Evolutionary conservation across 2,113 vertebrate species (phyloP), one percentile per base, ranked within the genome.

Genomic region (Stigmatopora argus): DNA sequence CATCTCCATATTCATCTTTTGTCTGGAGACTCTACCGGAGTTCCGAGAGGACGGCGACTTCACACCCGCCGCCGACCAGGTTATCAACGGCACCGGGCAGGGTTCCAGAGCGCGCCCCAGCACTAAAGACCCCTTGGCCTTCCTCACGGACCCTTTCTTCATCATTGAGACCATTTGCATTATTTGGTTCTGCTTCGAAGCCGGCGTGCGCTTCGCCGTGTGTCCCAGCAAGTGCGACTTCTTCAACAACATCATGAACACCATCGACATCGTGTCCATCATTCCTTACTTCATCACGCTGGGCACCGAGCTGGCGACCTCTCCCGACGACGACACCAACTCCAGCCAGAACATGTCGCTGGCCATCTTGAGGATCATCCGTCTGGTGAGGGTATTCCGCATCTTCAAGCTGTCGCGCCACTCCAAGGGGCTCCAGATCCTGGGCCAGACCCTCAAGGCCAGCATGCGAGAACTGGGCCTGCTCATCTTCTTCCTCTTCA

Each of bases 401-500:
- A 98, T 99, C 88, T 97, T 98, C 86, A 99, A 98, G 78, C 92
- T 96, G 21, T 96, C 95, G 0, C 90, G 95, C 34, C 95, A 96
- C 81, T 96, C 95, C 19, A 97, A 95, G 68, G 95, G 94, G 5
- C 92, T 97, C 58, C 94, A 96, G 83, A 95, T 97, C 82, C 79
- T 97, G 69, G 95, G 95, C 4, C 94, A 94, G 86, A 97, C 95
- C 1, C 85, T 97, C 62, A 94, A 94, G 77, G 94, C 95, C 19
- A 95, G 94, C 63, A 92, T 97, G 95, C 86, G 88, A 70, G 95
- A 97, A 85, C 69, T 96, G 57, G 95, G 94, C 1, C 85, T 99
- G 77, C 92, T 99, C 69, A 98, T 99, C 78, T 99, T 99, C 83
- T 99, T 99, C 88, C 94, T 99, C 73, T 99, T 98, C 62, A 97